Base-by-base conservation (phyloP, 1,140 invertebrate genomes). In the Pseudomyrmex sp. region DNA sequence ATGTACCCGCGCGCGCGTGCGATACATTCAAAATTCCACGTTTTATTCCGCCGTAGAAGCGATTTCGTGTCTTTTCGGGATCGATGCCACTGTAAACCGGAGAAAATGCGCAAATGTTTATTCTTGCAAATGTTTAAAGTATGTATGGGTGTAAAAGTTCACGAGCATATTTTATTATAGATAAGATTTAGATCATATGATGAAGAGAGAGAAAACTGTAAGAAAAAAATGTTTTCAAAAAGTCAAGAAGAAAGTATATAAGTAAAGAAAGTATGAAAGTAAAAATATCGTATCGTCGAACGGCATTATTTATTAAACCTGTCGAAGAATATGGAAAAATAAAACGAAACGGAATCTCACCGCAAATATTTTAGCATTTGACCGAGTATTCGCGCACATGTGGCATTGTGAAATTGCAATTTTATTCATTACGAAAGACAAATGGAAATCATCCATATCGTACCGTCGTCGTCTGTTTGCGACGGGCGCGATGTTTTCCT, bases 41-140 rank as follows among this genome's bases (percentile, higher is more conserved):
- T 56, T 69, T 69, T 10, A 10, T 68, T 20, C 13, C 35, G 15
- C 35, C 15, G 12, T 63, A 13, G 26, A 44, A 23, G 18, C 35
- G 23, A 79, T 46, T 56, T 48, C 5, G 12, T 68, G 52, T 56
- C 13, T 44, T 23, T 26, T 9, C 35, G 1, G 46, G 5, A 79
- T 59, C 23, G 26, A 79, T 68, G 35, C 26, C 12, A 68, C 10
- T 15, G 15, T 58, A 79, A 69, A 23, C 15, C 20, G 7, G 9
- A n/a, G 15, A 1, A 15, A 77, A 48, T 56, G 50, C n/a, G 13
- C 15, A 44, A 65, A 66, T 65, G 1, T 79, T 79, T 48, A 69
- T 69, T 77, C 13, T 68, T 10, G 9, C 1, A n/a, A 46, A 69
- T 69, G 18, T 68, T 69, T 77, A 58, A 76, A 63, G 15, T 46